These are phyloP conservation scores for Selene dorsalis DNA, from an alignment of 2,797 vertebrate genomes.

Conservation along the genomic window DNA sequence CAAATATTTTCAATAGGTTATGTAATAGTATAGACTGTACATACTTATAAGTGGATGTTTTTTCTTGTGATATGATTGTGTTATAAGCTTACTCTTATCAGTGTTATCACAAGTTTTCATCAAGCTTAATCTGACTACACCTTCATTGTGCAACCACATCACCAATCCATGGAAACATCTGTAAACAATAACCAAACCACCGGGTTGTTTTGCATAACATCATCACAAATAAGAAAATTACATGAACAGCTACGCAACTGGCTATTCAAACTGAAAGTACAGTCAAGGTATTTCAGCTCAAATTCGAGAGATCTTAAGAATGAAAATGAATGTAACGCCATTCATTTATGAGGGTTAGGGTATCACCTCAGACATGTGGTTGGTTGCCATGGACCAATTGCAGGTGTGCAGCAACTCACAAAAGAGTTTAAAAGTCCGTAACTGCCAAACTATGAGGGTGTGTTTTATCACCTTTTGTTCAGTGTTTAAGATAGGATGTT, in stretches of 20 bases:
- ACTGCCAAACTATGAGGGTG: slow-evolving; percentile 16
- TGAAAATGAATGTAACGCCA: background rate
- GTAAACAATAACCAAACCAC: too few relatives aligned
- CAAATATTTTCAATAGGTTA: background rate
- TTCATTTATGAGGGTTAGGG: background rate
- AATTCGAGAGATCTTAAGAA: background rate
- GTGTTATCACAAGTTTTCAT: too few relatives aligned
- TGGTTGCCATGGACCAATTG: background rate
- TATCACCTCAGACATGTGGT: background rate
- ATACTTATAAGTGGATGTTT: background rate
- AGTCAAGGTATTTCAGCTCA: background rate
- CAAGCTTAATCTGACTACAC: background rate
- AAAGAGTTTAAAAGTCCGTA: background rate
- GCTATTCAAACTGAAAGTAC: background rate
- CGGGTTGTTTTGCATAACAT: background rate
- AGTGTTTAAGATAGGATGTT: slow-evolving; percentile 35
- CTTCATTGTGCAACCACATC: background rate
- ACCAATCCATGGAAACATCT: too few relatives aligned
- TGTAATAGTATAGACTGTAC: background rate
- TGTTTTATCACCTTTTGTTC: slow-evolving; percentile 52
- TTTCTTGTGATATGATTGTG: background rate
- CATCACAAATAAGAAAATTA: background rate
- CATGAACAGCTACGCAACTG: background rate
- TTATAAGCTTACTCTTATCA: background rate
- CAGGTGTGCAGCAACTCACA: background rate